Base-by-base conservation (phyloP, 2,113 vertebrate species). In the Odontophorus gujanensis region DNA sequence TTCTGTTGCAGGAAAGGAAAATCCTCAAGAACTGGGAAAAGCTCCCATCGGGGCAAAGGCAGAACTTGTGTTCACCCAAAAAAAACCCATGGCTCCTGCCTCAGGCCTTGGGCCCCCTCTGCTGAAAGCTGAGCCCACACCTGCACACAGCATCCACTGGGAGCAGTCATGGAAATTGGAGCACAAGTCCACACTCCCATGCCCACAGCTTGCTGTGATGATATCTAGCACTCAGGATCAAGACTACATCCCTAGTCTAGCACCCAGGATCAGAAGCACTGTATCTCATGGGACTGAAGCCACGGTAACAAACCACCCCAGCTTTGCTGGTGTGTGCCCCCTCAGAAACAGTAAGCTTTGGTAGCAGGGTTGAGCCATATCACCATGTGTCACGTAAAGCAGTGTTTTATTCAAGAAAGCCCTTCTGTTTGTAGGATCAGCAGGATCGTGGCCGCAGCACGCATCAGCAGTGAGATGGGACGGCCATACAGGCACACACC, bases 151-250 rank as follows among this genome's bases (percentile, higher is more conserved):
- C 19, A 51, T 4, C 17, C 9, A 0, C 15, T 19, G 6, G 40
- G 25, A 20, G 57, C 34, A 61, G 32, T 59, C 48, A 7, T 45
- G 22, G 57, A 59, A 59, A 59, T 11, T 22, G 57, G 20, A 62
- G 11, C 53, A 15, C 1, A 1, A 69, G 28, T 34, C 16, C 7
- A 50, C 43, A 2, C 26, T 26, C 65, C 50, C 81, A 18, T 36
- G 30, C n/a, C 20, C 34, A 20, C 62, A 61, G 48, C 62, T 22
- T 0, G 1, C 20, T 0, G 0, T 6, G 26, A 26, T 3, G 10
- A 26, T 8, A 21, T 6, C 47, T 81, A 53, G 26, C 51, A 53
- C 51, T 15, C 26, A 28, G 51, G 51, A 53, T 26, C 50, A 51
- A 25, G 25, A 51, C 50, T 28, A 14, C 8, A 24, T 48, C 63